A percentile compares a stretch with the other conserved stretches of the same genome.
Evolutionary conservation across 2,113 vertebrate genomes (phyloP).

Genomic region (Pomatostomus ruficeps): DNA sequence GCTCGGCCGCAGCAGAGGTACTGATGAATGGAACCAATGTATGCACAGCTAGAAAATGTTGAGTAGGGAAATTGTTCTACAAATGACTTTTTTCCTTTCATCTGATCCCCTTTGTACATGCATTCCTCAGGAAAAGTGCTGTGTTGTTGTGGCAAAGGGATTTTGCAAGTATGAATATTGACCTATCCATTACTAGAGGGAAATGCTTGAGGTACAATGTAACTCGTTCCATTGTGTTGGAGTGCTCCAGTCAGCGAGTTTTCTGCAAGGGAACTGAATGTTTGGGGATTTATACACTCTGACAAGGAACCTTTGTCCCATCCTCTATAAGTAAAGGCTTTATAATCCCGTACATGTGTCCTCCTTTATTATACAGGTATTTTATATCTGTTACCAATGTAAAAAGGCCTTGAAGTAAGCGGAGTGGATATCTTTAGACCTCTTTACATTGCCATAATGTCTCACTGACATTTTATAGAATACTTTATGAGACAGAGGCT

Average conservation of each 20-base stretch:
- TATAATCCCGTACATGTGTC: background rate
- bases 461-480: background rate
- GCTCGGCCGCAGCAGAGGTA: background rate
- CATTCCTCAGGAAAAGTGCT: constrained; percentile 1
- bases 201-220: background rate
- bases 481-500: background rate
- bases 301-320: background rate
- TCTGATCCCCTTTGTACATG: background rate
- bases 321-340: background rate
- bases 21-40: constrained; percentile 38
- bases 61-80: constrained; percentile 24
- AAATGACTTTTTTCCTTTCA: background rate
- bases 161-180: background rate
- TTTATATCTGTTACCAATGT: background rate
- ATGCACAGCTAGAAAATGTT: constrained; percentile 12
- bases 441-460: background rate
- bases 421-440: background rate
- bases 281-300: background rate
- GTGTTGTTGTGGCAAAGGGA: background rate
- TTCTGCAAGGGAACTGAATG: background rate
- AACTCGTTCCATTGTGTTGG: background rate
- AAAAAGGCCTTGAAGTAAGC: background rate
- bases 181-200: background rate
- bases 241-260: background rate
- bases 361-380: background rate